Conservation (phyloP, 2,797 vertebrate genomes). For the Mycteria americana region DNA sequence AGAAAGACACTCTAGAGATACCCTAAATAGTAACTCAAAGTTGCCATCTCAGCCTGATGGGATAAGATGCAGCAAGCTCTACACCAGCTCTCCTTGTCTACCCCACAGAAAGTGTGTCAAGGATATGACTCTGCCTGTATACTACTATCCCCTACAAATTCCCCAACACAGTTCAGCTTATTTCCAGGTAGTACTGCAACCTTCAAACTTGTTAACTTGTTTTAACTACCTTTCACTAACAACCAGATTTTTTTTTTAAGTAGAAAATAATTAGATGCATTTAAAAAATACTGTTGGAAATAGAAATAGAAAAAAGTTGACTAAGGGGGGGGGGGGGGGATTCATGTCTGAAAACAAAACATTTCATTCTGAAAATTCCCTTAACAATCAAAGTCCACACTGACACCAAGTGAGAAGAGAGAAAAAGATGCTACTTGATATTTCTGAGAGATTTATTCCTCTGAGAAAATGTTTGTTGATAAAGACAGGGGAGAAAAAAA, state of each 20-base stretch:
- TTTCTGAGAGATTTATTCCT: background rate
- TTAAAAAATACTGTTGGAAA: background rate
- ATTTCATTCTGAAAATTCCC: background rate
- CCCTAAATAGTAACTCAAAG: background rate
- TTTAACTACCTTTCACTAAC: background rate
- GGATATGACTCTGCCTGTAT: background rate
- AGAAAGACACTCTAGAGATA: background rate
- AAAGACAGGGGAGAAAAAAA: background rate
- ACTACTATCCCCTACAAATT: background rate
- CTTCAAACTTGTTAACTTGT: background rate
- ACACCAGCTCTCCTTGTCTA: background rate
- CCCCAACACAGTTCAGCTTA: background rate
- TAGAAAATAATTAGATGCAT: background rate
- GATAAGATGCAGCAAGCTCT: background rate
- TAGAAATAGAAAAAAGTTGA: background rate
- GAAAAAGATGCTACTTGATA: background rate
- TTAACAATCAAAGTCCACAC: background rate
- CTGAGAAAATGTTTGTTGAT: background rate
- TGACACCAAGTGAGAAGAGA: background rate
- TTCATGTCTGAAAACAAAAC: background rate
- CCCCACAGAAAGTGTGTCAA: background rate
- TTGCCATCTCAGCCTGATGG: background rate
- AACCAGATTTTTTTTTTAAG: background rate
- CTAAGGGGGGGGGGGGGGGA: background rate
- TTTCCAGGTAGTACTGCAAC: background rate